Conservation (phyloP, 2,888 invertebrate genomes). For the Dasypogon diadema region DNA sequence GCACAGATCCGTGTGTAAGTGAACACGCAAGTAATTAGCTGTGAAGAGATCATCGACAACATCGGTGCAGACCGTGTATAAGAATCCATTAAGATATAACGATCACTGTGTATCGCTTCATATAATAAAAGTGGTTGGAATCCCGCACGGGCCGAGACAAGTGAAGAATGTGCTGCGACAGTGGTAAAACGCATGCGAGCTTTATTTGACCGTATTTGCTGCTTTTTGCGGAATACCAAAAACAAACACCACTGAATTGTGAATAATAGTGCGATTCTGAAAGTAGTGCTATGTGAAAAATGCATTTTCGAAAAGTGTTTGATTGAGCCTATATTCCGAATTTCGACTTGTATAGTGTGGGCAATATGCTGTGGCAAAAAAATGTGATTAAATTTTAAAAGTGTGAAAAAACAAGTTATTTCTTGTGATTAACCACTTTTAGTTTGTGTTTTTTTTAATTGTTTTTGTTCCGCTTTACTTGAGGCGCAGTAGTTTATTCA, state of each 20-base stretch:
- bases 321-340: background rate
- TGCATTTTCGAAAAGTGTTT: background rate
- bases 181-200: slow-evolving; percentile 44
- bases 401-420: slow-evolving; percentile 45
- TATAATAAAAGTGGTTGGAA: slow-evolving; percentile 49
- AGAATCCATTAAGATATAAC: slow-evolving; percentile 53
- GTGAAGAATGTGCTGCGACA: slow-evolving; percentile 45
- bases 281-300: background rate
- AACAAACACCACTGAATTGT: slow-evolving; percentile 22
- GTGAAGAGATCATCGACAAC: slow-evolving; percentile 53
- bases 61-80: slow-evolving; percentile 53
- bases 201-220: slow-evolving; percentile 50
- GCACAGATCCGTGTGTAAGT: slow-evolving; percentile 15
- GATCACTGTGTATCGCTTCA: slow-evolving; percentile 38
- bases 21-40: slow-evolving; percentile 51
- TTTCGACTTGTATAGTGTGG: background rate
- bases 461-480: slow-evolving; percentile 5
- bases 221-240: slow-evolving; percentile 36
- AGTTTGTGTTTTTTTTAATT: background rate
- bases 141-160: slow-evolving; percentile 38
- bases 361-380: background rate
- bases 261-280: background rate
- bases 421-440: slow-evolving; percentile 40
- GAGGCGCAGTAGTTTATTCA: slow-evolving; percentile 30
- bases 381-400: slow-evolving; percentile 22